Evolutionary conservation across 2,888 invertebrate genomes (phyloP).

Genomic region (Oxystoma pomonae): DNA sequence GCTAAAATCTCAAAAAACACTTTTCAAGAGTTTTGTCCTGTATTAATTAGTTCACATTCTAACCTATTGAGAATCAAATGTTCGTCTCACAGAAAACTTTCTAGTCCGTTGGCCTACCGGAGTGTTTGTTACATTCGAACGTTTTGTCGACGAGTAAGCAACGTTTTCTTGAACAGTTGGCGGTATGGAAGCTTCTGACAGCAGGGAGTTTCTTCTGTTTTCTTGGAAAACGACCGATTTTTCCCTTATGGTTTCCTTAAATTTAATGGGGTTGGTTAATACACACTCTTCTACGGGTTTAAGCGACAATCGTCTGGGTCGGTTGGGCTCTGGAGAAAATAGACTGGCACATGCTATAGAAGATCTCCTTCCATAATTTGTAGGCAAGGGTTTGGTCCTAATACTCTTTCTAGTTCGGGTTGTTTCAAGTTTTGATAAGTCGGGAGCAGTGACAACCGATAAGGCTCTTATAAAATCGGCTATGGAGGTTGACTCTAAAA

Average conservation of each 20-base stretch:
- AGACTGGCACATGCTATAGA: constrained; percentile 29
- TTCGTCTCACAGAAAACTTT: neutral
- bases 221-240: constrained; percentile 16
- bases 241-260: constrained; percentile 17
- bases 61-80: too few relatives aligned
- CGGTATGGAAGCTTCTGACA: constrained; percentile 16
- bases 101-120: neutral
- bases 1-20: too few relatives aligned
- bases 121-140: too few relatives aligned
- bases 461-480: constrained; percentile 77
- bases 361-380: constrained; percentile 27
- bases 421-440: constrained; percentile 44
- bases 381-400: constrained; percentile 23
- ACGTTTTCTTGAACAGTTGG: constrained; percentile 17
- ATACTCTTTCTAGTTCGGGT: constrained; percentile 36
- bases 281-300: constrained; percentile 34
- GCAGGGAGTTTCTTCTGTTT: constrained; percentile 17
- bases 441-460: constrained; percentile 55
- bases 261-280: constrained; percentile 9
- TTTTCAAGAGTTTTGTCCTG: too few relatives aligned
- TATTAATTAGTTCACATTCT: too few relatives aligned
- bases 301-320: constrained; percentile 34
- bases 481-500: constrained; percentile 77
- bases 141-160: neutral
- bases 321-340: constrained; percentile 16